Base-by-base conservation (phyloP, 2,113 vertebrate species). In the Python bivittatus region DNA sequence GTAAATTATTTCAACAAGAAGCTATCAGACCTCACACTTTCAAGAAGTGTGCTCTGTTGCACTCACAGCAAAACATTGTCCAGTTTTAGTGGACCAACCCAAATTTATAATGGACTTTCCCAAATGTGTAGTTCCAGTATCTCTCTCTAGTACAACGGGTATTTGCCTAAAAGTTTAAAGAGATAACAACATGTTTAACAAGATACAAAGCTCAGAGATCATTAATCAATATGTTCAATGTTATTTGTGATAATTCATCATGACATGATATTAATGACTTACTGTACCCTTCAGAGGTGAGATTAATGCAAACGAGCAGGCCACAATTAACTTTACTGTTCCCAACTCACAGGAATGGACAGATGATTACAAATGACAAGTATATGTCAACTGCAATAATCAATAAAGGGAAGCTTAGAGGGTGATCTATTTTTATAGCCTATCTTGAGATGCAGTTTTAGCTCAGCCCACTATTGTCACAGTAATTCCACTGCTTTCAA, bases 201-300 rank as follows among this genome's bases (percentile, higher is more conserved):
- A 97, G 97, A 98, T 97, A 98, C 98, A 98, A 98, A 98, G 98
- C 97, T 98, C 97, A 97, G 97, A 98, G 98, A 98, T 98, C 98
- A 98, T 98, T 99, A 99, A 98, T 98, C 98, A 98, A 98, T 98
- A 98, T 98, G 98, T 98, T 98, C 97, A 97, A 98, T 98, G 98
- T 98, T 98, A 98, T 98, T 99, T 98, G 98, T 98, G 97, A 98
- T 98, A 98, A 99, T 99, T 99, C 97, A 99, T 99, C 98, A 98
- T 98, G 98, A 98, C 98, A 98, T 97, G 97, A 98, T 98, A 98
- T 99, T 99, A 99, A 99, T 98, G 98, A 98, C 98, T 97, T 98
- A 98, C 98, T 97, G 97, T 98, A 98, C 97, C 98, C 98, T 99
- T 99, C 98, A 98, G 97, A 98, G 98, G 98, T 98, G 98, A 98